A percentile compares a stretch with the other conserved stretches of the same genome.
Evolutionary conservation across 2,113 vertebrate genomes (phyloP).

Genomic region (Lagopus leucura): DNA sequence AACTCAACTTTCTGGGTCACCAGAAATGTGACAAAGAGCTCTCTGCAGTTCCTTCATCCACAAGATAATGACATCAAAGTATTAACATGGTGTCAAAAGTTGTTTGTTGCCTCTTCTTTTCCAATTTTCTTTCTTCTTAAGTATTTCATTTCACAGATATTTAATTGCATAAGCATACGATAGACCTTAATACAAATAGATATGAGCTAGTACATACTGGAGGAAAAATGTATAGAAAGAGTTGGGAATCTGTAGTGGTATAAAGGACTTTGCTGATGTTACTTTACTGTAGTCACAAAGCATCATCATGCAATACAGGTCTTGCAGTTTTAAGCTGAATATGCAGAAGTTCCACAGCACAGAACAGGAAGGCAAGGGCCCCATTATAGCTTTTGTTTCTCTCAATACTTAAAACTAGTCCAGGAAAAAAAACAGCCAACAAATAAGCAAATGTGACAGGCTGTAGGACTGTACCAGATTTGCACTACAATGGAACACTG

Average conservation of each 20-base stretch:
- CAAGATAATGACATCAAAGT: neutral
- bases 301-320: neutral
- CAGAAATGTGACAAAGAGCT: neutral
- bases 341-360: neutral
- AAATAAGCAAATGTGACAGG: neutral
- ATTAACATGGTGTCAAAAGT: neutral
- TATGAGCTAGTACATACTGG: neutral
- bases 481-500: neutral
- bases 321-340: neutral
- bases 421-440: neutral
- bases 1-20: slow-evolving; percentile 39
- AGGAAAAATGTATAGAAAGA: neutral
- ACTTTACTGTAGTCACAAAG: neutral
- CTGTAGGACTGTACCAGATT: neutral
- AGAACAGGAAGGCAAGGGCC: neutral
- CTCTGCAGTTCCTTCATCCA: neutral
- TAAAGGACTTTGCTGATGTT: neutral
- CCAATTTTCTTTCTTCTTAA: neutral
- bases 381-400: neutral
- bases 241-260: neutral
- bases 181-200: fast-evolving
- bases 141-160: neutral
- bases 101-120: neutral
- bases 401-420: neutral
- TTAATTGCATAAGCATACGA: neutral